Evolutionary conservation across 2,888 invertebrate genomes (phyloP), one percentile per base, ranked within the genome.

Genomic region (Ennomos fuscantarius): DNA sequence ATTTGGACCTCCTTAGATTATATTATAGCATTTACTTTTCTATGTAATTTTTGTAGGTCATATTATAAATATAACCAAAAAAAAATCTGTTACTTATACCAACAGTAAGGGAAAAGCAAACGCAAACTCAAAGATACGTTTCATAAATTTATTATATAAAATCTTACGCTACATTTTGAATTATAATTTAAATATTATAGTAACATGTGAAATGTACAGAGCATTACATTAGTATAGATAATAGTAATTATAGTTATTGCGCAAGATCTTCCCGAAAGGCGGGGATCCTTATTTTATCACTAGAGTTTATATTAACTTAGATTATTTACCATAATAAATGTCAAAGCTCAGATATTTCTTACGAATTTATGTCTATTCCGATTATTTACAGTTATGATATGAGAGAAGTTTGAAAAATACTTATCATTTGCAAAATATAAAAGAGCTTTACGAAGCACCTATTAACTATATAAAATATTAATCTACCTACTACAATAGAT

Each of bases 121-220:
- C 77, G 63, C 72, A 62, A 72, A 66, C 69, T 73, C 71, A 84
- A 85, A 84, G 83, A 78, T 91, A 90, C 89, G 89, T 91, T 92
- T 90, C 83, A 90, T 89, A 88, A 83, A 89, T 92, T 92, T 92
- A 92, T 91, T 92, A 90, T 92, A 92, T 89, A 92, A 92, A 92
- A 91, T 88, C 92, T 92, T 92, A 91, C 74, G 74, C 90, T 92
- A 92, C 90, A 81, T 84, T 79, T 84, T 79, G 81, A 89, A 86
- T 82, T 84, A 84, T 84, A 88, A 87, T 88, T 90, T 89, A 90
- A 24, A 69, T 84, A 84, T n/a, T n/a, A n/a, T 86, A 89, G 82
- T 91, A 90, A 91, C 90, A 89, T 89, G 87, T 88, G 88, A 87
- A 90, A 91, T 91, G 79, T 91, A 91, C 90, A 91, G 86, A 86